phyloP scores from a whole-genome alignment of 2,888 invertebrate species.

The Cosmopolites sordidus region DNA sequence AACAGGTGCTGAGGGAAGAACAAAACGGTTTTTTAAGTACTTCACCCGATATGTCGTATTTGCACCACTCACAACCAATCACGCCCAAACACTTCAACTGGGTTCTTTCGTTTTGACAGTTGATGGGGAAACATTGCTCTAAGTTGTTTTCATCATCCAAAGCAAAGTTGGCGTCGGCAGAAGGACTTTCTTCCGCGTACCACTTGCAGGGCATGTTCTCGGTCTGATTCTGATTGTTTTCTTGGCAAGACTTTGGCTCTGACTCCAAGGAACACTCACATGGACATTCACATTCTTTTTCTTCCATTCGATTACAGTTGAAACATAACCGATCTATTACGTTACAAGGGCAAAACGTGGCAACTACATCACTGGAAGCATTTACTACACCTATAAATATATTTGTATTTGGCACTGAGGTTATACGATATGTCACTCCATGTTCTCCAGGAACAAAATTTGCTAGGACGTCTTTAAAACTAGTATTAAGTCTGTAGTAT shows the following conservation, averaged over 20 bases:
- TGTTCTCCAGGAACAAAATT: conserved; percentile 85
- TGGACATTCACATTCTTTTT: conserved; percentile 91
- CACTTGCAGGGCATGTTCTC: conserved; percentile 42
- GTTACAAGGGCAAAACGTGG: conserved; percentile 89
- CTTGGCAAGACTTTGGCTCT: conserved; percentile 39
- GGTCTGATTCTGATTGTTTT: conserved; percentile 32
- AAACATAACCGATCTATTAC: conserved; percentile 83
- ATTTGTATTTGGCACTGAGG: conserved; percentile 79
- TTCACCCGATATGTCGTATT: conserved; percentile 69
- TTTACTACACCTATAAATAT: conserved; percentile 84
- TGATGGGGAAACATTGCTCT: conserved; percentile 63
- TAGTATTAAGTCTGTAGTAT: conserved; percentile 77
- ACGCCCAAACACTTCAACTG: conserved; percentile 65
- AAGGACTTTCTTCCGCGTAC: conserved; percentile 34
- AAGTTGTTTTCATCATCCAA: conserved; percentile 33
- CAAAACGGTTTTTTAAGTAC: conserved; percentile 73
- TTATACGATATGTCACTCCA: conserved; percentile 80
- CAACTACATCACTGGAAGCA: conserved; percentile 75
- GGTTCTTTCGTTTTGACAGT: conserved; percentile 62
- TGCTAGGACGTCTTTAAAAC: conserved; percentile 68
- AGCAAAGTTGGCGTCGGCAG: conserved; percentile 30
- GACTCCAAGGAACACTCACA: conserved; percentile 71
- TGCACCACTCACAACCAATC: conserved; percentile 90
- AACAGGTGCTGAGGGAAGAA: conserved; percentile 75
- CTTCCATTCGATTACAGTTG: conserved; percentile 91